These are phyloP conservation scores for Cabera pusaria DNA, from an alignment of 2,888 invertebrate genomes.

Conservation along the genomic window DNA sequence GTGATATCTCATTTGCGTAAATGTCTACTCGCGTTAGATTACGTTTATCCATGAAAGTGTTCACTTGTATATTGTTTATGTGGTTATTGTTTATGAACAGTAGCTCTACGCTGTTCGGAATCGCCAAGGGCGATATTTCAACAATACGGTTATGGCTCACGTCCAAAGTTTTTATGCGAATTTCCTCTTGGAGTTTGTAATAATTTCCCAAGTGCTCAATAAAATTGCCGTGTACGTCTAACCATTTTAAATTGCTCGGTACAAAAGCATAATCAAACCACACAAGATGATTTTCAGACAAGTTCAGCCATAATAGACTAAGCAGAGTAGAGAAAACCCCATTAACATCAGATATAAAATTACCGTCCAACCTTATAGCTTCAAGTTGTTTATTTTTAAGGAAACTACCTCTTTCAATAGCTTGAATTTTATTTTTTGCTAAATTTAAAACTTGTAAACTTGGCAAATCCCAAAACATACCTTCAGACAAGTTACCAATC, in stretches of 20 bases:
- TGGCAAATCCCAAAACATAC: slow-evolving; percentile 93
- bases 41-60: slow-evolving; percentile 93
- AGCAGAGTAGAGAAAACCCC: slow-evolving; percentile 93
- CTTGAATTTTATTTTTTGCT: slow-evolving; percentile 94
- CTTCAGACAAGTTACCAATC: slow-evolving; percentile 91
- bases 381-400: slow-evolving; percentile 91
- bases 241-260: slow-evolving; percentile 93
- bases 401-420: slow-evolving; percentile 92
- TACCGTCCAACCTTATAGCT: slow-evolving; percentile 94
- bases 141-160: slow-evolving; percentile 94
- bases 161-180: slow-evolving; percentile 92
- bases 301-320: slow-evolving; percentile 92
- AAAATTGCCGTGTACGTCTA: slow-evolving; percentile 95
- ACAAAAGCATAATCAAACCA: slow-evolving; percentile 97
- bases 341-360: slow-evolving; percentile 94
- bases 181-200: slow-evolving; percentile 91
- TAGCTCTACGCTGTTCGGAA: slow-evolving; percentile 93
- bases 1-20: slow-evolving; percentile 93
- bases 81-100: slow-evolving; percentile 95
- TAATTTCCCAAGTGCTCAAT: slow-evolving; percentile 94
- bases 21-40: slow-evolving; percentile 94
- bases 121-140: slow-evolving; percentile 90
- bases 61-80: slow-evolving; percentile 90
- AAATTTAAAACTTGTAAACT: slow-evolving; percentile 93
- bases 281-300: slow-evolving; percentile 94